These are phyloP conservation scores for Montipora capricornis DNA, from an alignment of 64 coral and sea anemone genomes.

Conservation along the genomic window DNA sequence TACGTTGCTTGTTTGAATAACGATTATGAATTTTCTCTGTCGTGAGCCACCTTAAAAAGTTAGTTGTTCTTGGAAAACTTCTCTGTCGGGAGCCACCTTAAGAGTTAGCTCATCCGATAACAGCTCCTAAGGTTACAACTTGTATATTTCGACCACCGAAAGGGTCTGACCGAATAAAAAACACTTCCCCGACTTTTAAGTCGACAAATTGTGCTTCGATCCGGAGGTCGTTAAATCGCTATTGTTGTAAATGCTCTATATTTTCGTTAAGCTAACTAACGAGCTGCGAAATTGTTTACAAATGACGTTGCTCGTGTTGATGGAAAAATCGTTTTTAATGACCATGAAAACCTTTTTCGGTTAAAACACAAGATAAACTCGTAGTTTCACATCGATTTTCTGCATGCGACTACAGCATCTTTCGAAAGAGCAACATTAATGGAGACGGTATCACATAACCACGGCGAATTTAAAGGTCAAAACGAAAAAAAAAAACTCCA, in stretches of 20 bases:
- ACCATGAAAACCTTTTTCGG: neutral
- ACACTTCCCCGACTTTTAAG: no score
- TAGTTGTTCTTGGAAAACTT: neutral
- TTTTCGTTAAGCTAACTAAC: no score
- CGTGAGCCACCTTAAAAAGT: no score
- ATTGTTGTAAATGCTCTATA: no score
- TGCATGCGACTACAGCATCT: neutral
- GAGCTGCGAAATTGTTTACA: neutral
- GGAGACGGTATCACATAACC: neutral
- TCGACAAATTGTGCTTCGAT: no score
- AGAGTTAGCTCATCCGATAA: neutral
- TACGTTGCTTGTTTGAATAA: neutral
- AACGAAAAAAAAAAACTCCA: neutral
- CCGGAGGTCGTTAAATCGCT: no score
- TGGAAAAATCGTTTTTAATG: neutral
- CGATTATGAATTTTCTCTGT: neutral
- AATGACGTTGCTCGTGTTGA: neutral
- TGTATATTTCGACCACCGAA: neutral
- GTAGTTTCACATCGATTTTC: neutral
- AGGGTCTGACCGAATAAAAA: neutral
- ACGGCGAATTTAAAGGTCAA: neutral
- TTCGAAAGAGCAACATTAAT: neutral
- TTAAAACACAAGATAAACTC: neutral
- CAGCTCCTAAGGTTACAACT: neutral
- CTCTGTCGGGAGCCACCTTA: neutral